Base-by-base conservation (phyloP, 2,888 invertebrate genomes). In the Cryptosula pallasiana region DNA sequence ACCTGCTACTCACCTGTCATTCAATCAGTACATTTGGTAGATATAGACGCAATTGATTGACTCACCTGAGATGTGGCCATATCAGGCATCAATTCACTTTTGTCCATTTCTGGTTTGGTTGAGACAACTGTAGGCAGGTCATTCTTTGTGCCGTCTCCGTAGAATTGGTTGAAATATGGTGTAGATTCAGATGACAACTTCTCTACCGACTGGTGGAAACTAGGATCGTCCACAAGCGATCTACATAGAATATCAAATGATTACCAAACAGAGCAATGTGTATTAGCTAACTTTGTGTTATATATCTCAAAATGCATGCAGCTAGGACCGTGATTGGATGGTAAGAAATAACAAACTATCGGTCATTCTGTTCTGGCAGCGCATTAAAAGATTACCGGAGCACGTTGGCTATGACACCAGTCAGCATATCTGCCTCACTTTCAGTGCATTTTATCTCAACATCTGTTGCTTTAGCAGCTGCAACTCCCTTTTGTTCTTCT, bases 111-210 rank as follows among this genome's bases (percentile, higher is more conserved):
- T 16, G 57, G 25, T 57, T 57, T 16, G 25, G 5, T 13, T 57
- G 5, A 23, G 5, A 16, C 57, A 57, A 5, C 57, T 25, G 5
- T 57, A 5, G 25, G 57, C 25, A 5, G 5, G 25, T 57, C 57
- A 57, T 3, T 63, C 3, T 32, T 32, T n/a, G 5, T 32, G 32
- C 13, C 9, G 32, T 16, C 13, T 25, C 63, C 63, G 2, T 20
- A 75, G 27, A 82, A 78, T 78, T 84, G 84, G 32, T 77, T 73
- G 75, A 81, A 83, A 75, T 81, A 82, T 0, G 84, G 83, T n/a
- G 79, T 77, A 1, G 79, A 77, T 70, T 83, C 84, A 20, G 79
- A 77, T 69, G 76, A 75, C 1, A 83, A 78, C 71, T 80, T 79
- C 29, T 76, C 74, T 35, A 81, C 77, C 0, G 80, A 77, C 32